phyloP scores from a whole-genome alignment of 2,797 vertebrate species.

The Pampus argenteus region DNA sequence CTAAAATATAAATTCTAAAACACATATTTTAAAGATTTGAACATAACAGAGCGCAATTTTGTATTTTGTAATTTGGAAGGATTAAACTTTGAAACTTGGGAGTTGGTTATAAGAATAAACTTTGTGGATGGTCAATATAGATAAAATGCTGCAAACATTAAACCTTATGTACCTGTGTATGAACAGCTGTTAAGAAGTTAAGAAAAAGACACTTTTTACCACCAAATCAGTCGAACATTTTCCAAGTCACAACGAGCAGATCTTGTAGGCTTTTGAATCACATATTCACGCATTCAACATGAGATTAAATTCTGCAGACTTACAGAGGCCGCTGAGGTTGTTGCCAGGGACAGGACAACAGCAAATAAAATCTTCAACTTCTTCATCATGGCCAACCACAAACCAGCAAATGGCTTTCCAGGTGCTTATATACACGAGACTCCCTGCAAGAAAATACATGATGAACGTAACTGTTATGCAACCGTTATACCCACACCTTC shows the following conservation, averaged over 20 bases:
- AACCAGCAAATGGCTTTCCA: background rate
- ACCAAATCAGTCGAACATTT: background rate
- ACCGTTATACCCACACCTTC: background rate
- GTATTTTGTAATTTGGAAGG: background rate
- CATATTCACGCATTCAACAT: background rate
- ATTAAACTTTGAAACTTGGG: background rate
- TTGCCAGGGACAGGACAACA: constrained; percentile 37
- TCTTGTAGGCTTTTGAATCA: background rate
- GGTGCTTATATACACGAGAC: constrained; percentile 34
- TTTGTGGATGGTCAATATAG: background rate
- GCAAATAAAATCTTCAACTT: constrained; percentile 38
- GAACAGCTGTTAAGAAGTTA: constrained; percentile 10
- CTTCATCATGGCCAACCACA: constrained; percentile 53
- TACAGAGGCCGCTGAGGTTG: constrained; percentile 55
- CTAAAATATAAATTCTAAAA: too few relatives aligned
- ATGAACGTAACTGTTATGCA: constrained; percentile 13
- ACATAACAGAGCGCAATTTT: background rate
- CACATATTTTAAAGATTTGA: background rate
- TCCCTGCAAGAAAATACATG: background rate
- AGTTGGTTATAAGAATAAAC: background rate
- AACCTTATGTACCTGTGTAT: background rate
- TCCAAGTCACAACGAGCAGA: background rate
- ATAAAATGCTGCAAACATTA: background rate
- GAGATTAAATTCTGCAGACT: constrained; percentile 19
- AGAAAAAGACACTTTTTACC: background rate